Base-by-base conservation (phyloP, 1,140 invertebrate species). In the Macrotrachela quadricornifera region DNA sequence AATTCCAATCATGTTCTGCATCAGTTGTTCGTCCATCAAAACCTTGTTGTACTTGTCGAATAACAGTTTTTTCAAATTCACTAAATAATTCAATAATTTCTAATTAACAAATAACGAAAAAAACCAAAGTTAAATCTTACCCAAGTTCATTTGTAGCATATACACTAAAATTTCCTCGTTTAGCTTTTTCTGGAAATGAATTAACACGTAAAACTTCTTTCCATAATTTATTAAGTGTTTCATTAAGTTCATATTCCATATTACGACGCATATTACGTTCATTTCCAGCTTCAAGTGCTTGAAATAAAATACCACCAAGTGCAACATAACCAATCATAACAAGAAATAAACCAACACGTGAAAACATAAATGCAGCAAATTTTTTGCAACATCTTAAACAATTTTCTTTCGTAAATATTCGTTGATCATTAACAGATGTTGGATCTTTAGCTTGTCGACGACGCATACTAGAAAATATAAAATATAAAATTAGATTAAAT, bases 361-460 rank as follows among this genome's bases (percentile, higher is more conserved):
- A 42, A 42, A 42, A 42, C 15, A 42, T 14, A 15, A 42, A 42
- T 15, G 40, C 40, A 14, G 15, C 10, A 42, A 42, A 42, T 42
- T 13, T 15, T 42, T 42, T 42, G 21, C 21, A 30, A 30, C 48
- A 54, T 47, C 21, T 53, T 15, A 53, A 53, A 42, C 30, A 53
- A 15, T 48, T 47, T 39, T 48, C 40, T 40, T 53, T 46, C 12
- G 45, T 53, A 42, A 30, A 53, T 30, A 30, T 30, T 30, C 21
- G 21, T 30, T 30, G 21, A 30, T 30, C 21, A 30, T 30, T 8
- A 4, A 8, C 3, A 4, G 2, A 2, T 2, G 21, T 8, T 30
- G 21, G 21, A 30, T 30, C 8, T 30, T 30, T 30, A 30, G 21
- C 21, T 30, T 30, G 21, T 30, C 21, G 21, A 30, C 21, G 21